phyloP scores from a whole-genome alignment of 2,113 vertebrate species.

The Dicrurus megarhynchus region DNA sequence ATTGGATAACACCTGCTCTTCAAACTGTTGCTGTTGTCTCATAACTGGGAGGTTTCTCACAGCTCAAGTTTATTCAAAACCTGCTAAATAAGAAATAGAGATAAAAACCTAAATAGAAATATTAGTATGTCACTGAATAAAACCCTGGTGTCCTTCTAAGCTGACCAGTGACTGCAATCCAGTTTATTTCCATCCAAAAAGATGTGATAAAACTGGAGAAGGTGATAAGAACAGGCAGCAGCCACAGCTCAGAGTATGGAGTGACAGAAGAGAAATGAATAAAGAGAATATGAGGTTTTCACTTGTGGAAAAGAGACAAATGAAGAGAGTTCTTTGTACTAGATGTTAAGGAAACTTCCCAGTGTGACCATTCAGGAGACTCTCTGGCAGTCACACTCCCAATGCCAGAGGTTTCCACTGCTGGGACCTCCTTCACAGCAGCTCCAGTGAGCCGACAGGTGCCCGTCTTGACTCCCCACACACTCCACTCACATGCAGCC shows the following conservation, averaged over 20 bases:
- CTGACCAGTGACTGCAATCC: background rate
- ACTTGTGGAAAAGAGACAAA: background rate
- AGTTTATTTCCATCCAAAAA: background rate
- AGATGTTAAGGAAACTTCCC: background rate
- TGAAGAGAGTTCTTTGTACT: background rate
- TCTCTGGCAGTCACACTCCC: background rate
- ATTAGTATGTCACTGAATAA: background rate
- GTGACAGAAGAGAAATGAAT: background rate
- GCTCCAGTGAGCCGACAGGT: background rate
- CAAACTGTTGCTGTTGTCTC: background rate
- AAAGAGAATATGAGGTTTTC: background rate
- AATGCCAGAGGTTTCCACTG: background rate
- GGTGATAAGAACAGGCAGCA: background rate
- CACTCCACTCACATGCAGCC: background rate
- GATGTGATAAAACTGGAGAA: background rate
- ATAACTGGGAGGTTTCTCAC: background rate
- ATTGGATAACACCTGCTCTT: background rate
- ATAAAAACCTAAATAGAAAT: background rate
- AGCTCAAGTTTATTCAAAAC: background rate
- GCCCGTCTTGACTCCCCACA: rapidly evolving
- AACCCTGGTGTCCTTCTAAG: background rate
- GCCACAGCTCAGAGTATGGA: background rate
- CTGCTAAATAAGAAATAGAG: background rate
- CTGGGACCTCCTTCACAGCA: background rate
- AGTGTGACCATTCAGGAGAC: background rate